Evolutionary conservation across 2,797 vertebrate species (phyloP).

Genomic region (Siniperca scherzeri): DNA sequence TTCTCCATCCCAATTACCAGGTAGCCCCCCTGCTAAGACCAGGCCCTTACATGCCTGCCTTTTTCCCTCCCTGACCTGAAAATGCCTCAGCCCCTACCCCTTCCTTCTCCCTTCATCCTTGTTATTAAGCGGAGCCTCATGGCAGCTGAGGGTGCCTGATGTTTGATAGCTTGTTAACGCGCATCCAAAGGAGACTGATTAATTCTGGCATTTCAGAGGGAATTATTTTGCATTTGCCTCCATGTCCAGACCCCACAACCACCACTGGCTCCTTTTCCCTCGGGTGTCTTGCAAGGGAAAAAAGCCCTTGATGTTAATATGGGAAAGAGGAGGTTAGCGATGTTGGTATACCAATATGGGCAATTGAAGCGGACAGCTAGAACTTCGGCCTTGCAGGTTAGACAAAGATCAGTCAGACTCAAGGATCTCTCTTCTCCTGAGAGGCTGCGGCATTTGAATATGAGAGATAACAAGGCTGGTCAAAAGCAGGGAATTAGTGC

Average conservation of each 20-base stretch:
- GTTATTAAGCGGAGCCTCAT: conserved; percentile 55
- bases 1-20: conserved; percentile 75
- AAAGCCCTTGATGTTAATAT: conserved; percentile 60
- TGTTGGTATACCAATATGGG: conserved; percentile 35
- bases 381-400: conserved; percentile 44
- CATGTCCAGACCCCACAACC: conserved; percentile 54
- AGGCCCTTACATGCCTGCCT: conserved; percentile 48
- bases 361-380: conserved; percentile 47
- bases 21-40: conserved; percentile 56
- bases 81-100: conserved; percentile 41
- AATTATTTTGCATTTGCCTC: conserved; percentile 78
- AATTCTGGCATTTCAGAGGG: conserved; percentile 79
- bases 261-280: conserved; percentile 31
- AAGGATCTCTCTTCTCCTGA: conserved; percentile 57
- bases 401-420: conserved; percentile 55
- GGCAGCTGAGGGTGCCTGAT: conserved; percentile 64
- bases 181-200: conserved; percentile 75
- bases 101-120: conserved; percentile 49
- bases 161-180: conserved; percentile 80
- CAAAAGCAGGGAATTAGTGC: conserved; percentile 32
- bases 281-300: conserved; percentile 9
- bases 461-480: conserved; percentile 41
- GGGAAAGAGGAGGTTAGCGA: conserved; percentile 42
- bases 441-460: conserved; percentile 55
- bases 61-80: conserved; percentile 61